Base-by-base conservation (phyloP, 2,888 invertebrate species). In the Stenoptilia bipunctidactyla region DNA sequence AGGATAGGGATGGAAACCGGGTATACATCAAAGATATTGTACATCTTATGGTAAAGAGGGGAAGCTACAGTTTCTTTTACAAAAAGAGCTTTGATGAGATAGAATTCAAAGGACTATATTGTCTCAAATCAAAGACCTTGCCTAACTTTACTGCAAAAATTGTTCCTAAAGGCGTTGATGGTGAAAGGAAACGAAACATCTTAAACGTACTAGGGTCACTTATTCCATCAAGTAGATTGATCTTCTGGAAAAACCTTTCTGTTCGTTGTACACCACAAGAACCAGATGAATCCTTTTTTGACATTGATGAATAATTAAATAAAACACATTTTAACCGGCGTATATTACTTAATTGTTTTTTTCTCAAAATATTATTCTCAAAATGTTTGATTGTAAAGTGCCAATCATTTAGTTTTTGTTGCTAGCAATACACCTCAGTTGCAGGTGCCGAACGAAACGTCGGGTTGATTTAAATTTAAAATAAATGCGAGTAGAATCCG, bases 151-250 rank as follows among this genome's bases (percentile, higher is more conserved):
- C 44, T 38, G 36, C 34, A 35, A 41, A 44, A 40, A 40, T 40
- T 44, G 40, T 38, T 38, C 44, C 40, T 38, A 41, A 40, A 44
- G 44, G 44, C 34, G 36, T 41, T 38, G 38, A 40, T 41, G 30
- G 30, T 30, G 30, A 12, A 30, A 35, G 39, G 30, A 40, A 41
- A 41, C 36, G 36, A 43, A 45, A 43, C 27, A 42, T 45, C 36
- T 38, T 45, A 43, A 43, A 42, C 14, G 39, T 41, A 40, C 36
- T 45, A 40, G 45, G 42, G 37, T 40, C 45, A 35, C 39, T 45
- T 39, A 45, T 45, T 39, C 42, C 45, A 39, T 34, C 37, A 45
- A 45, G 39, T 42, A 45, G 45, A 39, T 40, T 42, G 33, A 40
- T 39, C 39, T 44, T 44, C 38, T 44, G 41, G 44, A 39, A 44